Percentiles rank a stretch among this genome's conserved stretches.
Evolutionary conservation across 2,113 vertebrate species (phyloP).

Genomic region (Heloderma charlesbogerti): DNA sequence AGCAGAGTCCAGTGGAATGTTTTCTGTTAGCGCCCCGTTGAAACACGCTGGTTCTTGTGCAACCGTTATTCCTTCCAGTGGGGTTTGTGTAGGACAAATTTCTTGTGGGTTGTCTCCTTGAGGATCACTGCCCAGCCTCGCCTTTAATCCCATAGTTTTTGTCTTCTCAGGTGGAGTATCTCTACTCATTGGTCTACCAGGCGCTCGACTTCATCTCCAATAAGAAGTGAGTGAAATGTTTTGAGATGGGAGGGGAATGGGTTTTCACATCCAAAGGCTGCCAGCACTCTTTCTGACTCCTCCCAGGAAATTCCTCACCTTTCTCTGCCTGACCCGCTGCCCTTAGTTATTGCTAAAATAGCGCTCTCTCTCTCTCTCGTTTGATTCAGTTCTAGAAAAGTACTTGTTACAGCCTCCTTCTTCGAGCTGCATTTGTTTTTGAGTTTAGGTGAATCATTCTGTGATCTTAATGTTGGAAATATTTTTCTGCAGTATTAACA

Average conservation of each 20-base stretch:
- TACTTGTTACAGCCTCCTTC: neutral
- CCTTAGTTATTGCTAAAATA: neutral
- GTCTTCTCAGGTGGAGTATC: slow-evolving; percentile 88
- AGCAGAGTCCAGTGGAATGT: neutral
- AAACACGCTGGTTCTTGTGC: neutral
- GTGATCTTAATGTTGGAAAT: neutral
- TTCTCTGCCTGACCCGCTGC: neutral
- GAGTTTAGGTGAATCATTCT: neutral
- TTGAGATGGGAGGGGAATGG: neutral
- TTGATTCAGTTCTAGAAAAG: neutral
- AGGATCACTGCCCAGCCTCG: neutral
- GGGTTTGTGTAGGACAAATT: neutral
- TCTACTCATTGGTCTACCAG: slow-evolving; percentile 91
- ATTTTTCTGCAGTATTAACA: neutral
- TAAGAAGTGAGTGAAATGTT: slow-evolving; percentile 81
- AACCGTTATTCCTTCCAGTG: neutral
- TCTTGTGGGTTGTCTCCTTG: no score
- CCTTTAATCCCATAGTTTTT: neutral
- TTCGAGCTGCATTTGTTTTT: neutral
- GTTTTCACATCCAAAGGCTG: neutral
- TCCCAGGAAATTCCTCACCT: neutral
- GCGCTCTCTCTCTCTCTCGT: neutral
- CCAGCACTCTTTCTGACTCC: rapidly evolving
- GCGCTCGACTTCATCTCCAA: slow-evolving; percentile 89
- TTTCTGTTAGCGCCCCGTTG: neutral